Evolutionary conservation across 2,888 invertebrate genomes (phyloP).

Genomic region (Ennomos erosarius): DNA sequence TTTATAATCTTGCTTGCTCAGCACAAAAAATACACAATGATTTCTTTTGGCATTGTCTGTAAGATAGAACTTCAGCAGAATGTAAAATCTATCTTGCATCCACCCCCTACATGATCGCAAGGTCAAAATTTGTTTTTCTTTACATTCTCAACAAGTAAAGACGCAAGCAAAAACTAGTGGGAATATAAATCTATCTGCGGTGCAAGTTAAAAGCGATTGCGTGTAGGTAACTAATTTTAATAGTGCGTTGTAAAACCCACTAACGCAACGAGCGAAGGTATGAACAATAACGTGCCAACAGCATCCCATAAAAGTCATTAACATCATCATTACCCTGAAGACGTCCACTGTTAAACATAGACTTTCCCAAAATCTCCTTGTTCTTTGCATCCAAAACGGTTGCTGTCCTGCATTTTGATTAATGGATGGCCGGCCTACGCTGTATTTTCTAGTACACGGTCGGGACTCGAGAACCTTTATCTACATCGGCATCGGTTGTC

Average conservation of each 20-base stretch:
- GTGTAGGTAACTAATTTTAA: neutral
- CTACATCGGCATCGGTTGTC: too few species aligned
- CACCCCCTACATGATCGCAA: conserved; percentile 31
- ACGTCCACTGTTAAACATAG: too few species aligned
- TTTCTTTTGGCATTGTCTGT: conserved; percentile 15
- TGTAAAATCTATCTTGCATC: conserved; percentile 18
- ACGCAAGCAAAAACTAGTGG: conserved; percentile 64
- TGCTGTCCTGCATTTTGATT: too few species aligned
- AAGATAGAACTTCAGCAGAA: conserved; percentile 17
- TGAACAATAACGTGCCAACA: neutral
- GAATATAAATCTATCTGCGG: conserved; percentile 55
- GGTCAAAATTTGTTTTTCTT: conserved; percentile 62
- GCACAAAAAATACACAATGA: conserved; percentile 5
- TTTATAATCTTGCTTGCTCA: conserved; percentile 16
- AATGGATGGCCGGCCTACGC: too few species aligned
- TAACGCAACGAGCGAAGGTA: too few species aligned
- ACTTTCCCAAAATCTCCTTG: too few species aligned
- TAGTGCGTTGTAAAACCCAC: too few species aligned
- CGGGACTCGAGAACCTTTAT: too few species aligned
- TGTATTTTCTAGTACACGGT: too few species aligned
- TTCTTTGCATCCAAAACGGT: too few species aligned
- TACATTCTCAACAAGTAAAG: conserved; percentile 65
- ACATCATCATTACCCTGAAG: too few species aligned
- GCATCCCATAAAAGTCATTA: too few species aligned
- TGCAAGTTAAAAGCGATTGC: conserved; percentile 41